phyloP scores from a whole-genome alignment of 2,888 invertebrate genomes.

The Euclidia mi region DNA sequence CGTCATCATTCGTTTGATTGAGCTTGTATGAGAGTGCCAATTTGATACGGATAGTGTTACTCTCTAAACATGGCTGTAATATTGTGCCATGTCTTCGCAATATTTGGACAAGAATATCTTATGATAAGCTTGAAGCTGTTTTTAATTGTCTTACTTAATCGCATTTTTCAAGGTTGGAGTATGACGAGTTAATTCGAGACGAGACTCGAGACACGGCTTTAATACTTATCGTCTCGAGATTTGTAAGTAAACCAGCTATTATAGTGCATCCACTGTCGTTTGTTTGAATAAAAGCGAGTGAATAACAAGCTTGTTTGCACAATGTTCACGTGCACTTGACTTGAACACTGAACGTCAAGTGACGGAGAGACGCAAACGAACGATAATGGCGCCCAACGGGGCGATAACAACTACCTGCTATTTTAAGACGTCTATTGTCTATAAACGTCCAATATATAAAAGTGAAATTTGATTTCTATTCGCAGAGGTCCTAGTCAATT shows the following conservation, averaged over 20 bases:
- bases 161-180: not conserved
- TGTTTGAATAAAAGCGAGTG: slow-evolving; percentile 22
- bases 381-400: too few relatives aligned
- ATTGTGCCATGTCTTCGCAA: too few relatives aligned
- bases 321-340: slow-evolving; percentile 17
- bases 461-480: too few relatives aligned
- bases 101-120: too few relatives aligned
- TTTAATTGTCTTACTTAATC: not conserved
- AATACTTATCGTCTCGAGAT: not conserved
- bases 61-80: too few relatives aligned
- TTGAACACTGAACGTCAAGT: slow-evolving; percentile 2
- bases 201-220: not conserved
- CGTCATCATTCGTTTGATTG: not conserved
- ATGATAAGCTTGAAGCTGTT: not conserved
- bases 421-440: too few relatives aligned
- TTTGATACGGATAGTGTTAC: too few relatives aligned
- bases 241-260: not conserved
- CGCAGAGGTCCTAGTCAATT: too few relatives aligned
- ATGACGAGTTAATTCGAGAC: too few relatives aligned
- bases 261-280: not conserved
- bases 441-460: too few relatives aligned
- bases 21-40: not conserved
- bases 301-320: slow-evolving; percentile 22
- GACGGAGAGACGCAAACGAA: not conserved
- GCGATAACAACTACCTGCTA: too few relatives aligned